Base-by-base conservation (phyloP, 2,888 invertebrate genomes). In the Pyrrhia umbra region DNA sequence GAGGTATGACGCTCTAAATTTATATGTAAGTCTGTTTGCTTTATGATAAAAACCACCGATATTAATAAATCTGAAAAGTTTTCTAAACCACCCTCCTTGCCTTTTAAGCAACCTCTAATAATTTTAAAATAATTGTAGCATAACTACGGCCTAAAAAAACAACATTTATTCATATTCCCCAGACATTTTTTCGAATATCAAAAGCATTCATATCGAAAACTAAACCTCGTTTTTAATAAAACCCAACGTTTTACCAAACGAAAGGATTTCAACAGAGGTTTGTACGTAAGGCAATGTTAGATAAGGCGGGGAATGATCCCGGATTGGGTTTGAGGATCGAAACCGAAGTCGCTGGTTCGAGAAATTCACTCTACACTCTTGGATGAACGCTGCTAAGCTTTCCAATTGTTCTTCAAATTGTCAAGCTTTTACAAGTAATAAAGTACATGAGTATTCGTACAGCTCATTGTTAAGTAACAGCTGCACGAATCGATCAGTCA, bases 221-320 rank as follows among this genome's bases (percentile, higher is more conserved):
- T 34, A 58, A 66, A 55, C 58, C 62, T 20, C 46, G 13, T 50
- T 78, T 78, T 75, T 76, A 76, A 63, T 68, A 77, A 79, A 71
- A 80, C 55, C 62, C 30, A 27, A 23, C 61, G 59, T 62, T 54
- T 46, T 67, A 65, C 59, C 45, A 56, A 54, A 65, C 45, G 69
- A 56, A 50, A 47, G 75, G 78, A 80, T 75, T 75, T 60, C 62
- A 61, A 51, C 49, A 61, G 70, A 67, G 79, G 79, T 71, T 79
- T 80, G 84, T 82, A 81, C 79, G 81, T 77, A 87, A 86, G 84
- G 85, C 86, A 86, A 88, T 88, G 86, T 87, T 82, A 88, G 91
- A 90, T 92, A 91, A 91, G 85, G 81, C 84, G 85, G 81, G 78
- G 62, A 82, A 84, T 89, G 88, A 92, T 89, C 89, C 89, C 74